Percentiles rank a stretch among this genome's conserved stretches.
phyloP scores from a whole-genome alignment of 64 coral and sea anemone genomes.

The Dendronephthya gigantea region DNA sequence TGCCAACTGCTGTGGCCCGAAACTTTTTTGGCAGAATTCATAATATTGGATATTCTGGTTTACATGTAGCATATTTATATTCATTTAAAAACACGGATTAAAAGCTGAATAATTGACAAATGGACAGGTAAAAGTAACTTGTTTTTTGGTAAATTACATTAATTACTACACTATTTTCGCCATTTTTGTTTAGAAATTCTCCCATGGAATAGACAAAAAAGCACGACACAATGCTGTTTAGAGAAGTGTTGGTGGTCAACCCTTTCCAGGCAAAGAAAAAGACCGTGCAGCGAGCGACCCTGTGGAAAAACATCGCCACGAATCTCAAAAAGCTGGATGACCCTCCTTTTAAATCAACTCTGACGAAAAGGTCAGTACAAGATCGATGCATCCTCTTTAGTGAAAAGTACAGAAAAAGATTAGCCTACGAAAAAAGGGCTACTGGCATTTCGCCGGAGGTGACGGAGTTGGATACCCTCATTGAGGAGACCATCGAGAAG shows the following conservation, averaged over 20 bases:
- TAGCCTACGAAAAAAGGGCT: not conserved
- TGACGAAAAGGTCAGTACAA: not conserved
- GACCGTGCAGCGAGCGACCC: constrained; percentile 12
- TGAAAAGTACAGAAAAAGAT: constrained; percentile 28
- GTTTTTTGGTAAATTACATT: no score
- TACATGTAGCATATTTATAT: no score
- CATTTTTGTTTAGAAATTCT: no score
- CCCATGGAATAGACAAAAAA: constrained; percentile 23
- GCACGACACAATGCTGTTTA: constrained; percentile 22
- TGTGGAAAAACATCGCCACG: not conserved
- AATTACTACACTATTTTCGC: no score
- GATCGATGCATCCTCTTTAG: constrained; percentile 26
- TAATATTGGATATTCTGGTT: no score
- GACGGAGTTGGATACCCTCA: not conserved
- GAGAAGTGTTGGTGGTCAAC: not conserved
- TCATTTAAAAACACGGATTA: no score
- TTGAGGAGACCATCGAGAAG: constrained; percentile 1
- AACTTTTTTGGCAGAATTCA: no score
- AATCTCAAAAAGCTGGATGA: constrained; percentile 22
- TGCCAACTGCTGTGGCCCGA: no score
- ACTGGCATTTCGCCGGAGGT: not conserved
- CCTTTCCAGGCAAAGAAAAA: constrained; percentile 40
- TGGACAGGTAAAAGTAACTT: no score
- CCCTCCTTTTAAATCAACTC: constrained; percentile 21
- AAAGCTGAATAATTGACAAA: no score